Evolutionary conservation across 2,113 vertebrate species (phyloP), one percentile per base, ranked within the genome.

Genomic region (Sclerurus mexicanus): DNA sequence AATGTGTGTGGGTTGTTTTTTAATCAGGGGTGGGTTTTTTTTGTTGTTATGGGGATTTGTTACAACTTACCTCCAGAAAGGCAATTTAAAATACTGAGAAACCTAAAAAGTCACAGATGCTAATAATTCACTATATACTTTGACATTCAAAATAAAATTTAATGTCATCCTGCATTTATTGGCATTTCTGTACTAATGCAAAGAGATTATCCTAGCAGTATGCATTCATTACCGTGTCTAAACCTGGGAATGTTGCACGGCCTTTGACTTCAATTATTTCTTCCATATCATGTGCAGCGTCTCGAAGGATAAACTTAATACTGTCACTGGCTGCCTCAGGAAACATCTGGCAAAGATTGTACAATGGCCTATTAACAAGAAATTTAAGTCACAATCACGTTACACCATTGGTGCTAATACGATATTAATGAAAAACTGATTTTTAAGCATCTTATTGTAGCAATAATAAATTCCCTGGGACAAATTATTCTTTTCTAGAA

Each of bases 331-430:
- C 98, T 6, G 98, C 96, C 14, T 98, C 98, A 16, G 99, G 99
- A 96, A 99, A 99, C 98, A 99, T 98, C 97, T 99, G 99, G 94
- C 99, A 99, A 58, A 99, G 97, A 37, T 88, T 89, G 85, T 99
- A 99, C 69, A 99, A 66, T 68, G 98, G 98, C 87, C 99, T 99
- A 88, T 85, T 66, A 73, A 96, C 50, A 96, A 96, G 63, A 98
- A 90, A 93, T 15, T 6, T 17, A 74, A 52, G 71, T 95, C 20
- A 92, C 52, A 17, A 79, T 60, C 50, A 58, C 56, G n/a, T 58
- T 44, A 78, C 37, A 56, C 42, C 37, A 62, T 0, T 27, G 40
- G 88, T 68, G 12, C 31, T 53, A 91, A 71, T 33, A 59, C 24
- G 40, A 88, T 64, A 7, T 35, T 50, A 93, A 60, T n/a, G 56